These are phyloP conservation scores for Ceratosolen solmsi DNA, from an alignment of 1,140 invertebrate species.

Conservation along the genomic window DNA sequence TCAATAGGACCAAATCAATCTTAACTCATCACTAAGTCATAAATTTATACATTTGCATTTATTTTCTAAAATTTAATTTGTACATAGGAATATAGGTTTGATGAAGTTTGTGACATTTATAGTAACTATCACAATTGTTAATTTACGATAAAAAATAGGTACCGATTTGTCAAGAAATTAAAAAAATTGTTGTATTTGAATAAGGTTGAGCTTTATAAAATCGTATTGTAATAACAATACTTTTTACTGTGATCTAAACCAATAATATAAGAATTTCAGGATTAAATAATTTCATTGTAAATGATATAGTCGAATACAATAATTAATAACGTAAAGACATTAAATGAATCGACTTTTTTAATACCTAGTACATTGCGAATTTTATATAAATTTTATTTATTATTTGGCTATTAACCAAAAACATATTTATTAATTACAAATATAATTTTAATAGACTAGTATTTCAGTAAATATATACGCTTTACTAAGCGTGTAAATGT, in stretches of 20 bases:
- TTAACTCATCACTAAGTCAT: conserved; percentile 42
- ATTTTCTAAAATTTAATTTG: conserved; percentile 55
- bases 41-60: conserved; percentile 53
- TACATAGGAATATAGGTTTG: conserved; percentile 48
- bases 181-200: conserved; percentile 55
- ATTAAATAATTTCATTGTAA: conserved; percentile 37
- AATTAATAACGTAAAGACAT: conserved; percentile 17
- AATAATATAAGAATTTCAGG: conserved; percentile 49
- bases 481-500: conserved; percentile 30
- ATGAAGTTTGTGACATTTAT: conserved; percentile 37
- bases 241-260: conserved; percentile 61
- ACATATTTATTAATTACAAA: conserved; percentile 21
- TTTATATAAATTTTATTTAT: conserved; percentile 12
- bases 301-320: conserved; percentile 35
- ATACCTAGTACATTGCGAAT: conserved; percentile 14
- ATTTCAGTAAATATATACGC: conserved; percentile 29
- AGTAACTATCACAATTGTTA: conserved; percentile 15
- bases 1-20: conserved; percentile 59
- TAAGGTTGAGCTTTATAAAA: conserved; percentile 46
- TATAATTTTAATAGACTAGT: conserved; percentile 38
- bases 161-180: conserved; percentile 25
- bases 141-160: conserved; percentile 33
- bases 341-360: conserved; percentile 4
- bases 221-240: conserved; percentile 53
- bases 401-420: conserved; percentile 14